phyloP scores from a whole-genome alignment of 2,113 vertebrate species.

The Tonatia bakeri region DNA sequence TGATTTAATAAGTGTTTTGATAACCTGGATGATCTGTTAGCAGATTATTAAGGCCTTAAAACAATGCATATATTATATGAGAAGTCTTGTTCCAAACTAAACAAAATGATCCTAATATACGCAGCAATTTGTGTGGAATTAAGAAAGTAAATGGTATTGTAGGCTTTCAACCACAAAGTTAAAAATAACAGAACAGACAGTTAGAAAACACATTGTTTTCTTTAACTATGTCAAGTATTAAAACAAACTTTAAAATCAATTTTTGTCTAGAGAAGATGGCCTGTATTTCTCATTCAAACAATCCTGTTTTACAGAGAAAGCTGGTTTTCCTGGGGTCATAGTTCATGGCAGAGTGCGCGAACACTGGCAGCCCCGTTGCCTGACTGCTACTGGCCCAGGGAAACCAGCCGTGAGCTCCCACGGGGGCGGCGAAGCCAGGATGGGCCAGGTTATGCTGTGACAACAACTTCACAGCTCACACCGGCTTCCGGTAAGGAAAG shows the following conservation, averaged over 20 bases:
- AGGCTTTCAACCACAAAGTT: constrained; percentile 5
- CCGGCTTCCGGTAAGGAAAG: background rate
- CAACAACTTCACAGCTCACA: background rate
- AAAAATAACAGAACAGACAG: background rate
- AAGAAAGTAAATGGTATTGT: background rate
- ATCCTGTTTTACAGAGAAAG: constrained; percentile 6
- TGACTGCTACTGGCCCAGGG: background rate
- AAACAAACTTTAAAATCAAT: background rate
- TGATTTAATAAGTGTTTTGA: constrained; percentile 15
- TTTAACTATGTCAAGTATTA: background rate
- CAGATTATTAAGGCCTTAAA: background rate
- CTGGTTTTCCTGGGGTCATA: background rate
- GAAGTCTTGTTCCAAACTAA: constrained; percentile 29
- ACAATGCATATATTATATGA: background rate
- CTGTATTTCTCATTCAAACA: background rate
- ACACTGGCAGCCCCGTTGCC: background rate
- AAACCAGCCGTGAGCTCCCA: background rate
- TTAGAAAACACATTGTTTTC: constrained; percentile 8
- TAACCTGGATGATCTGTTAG: constrained; percentile 9
- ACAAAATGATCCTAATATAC: constrained; percentile 2
- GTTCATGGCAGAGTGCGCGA: background rate
- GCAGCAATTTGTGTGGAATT: background rate
- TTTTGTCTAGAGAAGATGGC: background rate
- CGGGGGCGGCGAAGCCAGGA: background rate
- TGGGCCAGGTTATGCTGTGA: background rate